phyloP scores from a whole-genome alignment of 2,113 vertebrate genomes.

The Cettia cetti region DNA sequence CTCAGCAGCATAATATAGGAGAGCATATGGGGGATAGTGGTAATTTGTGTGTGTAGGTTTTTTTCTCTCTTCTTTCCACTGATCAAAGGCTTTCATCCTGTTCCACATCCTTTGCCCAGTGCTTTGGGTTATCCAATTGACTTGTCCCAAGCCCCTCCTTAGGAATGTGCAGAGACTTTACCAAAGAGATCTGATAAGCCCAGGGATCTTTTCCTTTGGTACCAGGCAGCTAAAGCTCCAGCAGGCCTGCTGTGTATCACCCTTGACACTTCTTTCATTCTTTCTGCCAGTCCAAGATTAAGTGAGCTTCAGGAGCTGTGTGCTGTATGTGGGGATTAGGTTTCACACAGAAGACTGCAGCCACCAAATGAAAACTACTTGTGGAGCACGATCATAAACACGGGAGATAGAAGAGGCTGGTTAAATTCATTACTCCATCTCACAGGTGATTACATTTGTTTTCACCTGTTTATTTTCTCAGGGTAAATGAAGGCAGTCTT shows the following conservation, averaged over 20 bases:
- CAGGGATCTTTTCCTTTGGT: neutral
- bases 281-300: neutral
- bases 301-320: neutral
- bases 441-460: neutral
- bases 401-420: neutral
- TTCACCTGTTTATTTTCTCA: neutral
- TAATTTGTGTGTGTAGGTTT: neutral
- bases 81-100: neutral
- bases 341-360: neutral
- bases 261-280: slow-evolving; percentile 10
- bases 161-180: neutral
- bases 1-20: neutral
- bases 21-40: neutral
- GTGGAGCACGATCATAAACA: neutral
- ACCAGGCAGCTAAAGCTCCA: neutral
- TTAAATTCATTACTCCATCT: neutral
- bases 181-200: neutral
- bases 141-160: neutral
- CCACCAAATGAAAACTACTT: neutral
- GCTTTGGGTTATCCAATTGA: neutral
- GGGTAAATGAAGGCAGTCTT: neutral
- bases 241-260: neutral
- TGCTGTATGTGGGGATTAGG: neutral
- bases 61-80: neutral
- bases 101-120: neutral